These are phyloP conservation scores for Oscheius sp. DNA, from an alignment of 2,888 invertebrate species.

Conservation along the genomic window DNA sequence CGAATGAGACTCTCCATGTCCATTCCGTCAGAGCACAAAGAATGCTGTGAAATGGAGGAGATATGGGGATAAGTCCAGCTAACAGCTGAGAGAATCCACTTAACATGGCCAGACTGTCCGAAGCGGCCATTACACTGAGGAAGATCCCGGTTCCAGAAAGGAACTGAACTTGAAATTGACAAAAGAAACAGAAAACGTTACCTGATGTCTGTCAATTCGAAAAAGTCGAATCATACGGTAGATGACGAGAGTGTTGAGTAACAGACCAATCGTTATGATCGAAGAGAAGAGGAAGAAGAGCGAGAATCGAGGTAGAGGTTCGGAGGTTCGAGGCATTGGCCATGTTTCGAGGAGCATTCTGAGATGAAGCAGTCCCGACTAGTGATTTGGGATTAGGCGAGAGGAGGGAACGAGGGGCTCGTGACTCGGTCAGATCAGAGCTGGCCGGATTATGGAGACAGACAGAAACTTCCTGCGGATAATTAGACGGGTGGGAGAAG, in stretches of 20 bases:
- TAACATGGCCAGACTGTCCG: constrained; percentile 58
- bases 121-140: constrained; percentile 60
- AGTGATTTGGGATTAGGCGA: constrained; percentile 21
- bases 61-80: constrained; percentile 32
- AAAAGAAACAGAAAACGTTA: constrained; percentile 18
- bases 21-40: constrained; percentile 55
- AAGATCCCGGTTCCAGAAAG: constrained; percentile 66
- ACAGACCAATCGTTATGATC: constrained; percentile 53
- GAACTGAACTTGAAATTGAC: constrained; percentile 44
- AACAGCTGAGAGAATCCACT: constrained; percentile 53
- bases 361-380: background rate
- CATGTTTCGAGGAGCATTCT: constrained; percentile 32
- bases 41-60: constrained; percentile 7
- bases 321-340: constrained; percentile 10
- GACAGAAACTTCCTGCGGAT: too few species aligned
- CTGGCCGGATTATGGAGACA: too few species aligned
- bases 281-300: constrained; percentile 41
- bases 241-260: constrained; percentile 63
- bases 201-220: constrained; percentile 61
- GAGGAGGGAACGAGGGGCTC: constrained; percentile 13
- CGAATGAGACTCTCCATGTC: constrained; percentile 55
- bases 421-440: constrained; percentile 20
- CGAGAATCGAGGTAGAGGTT: constrained; percentile 31
- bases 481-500: too few species aligned
- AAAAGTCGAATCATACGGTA: constrained; percentile 54